Evolutionary conservation across 2,888 invertebrate species (phyloP), one percentile per base, ranked within the genome.

Genomic region (Meandrusa payeni): DNA sequence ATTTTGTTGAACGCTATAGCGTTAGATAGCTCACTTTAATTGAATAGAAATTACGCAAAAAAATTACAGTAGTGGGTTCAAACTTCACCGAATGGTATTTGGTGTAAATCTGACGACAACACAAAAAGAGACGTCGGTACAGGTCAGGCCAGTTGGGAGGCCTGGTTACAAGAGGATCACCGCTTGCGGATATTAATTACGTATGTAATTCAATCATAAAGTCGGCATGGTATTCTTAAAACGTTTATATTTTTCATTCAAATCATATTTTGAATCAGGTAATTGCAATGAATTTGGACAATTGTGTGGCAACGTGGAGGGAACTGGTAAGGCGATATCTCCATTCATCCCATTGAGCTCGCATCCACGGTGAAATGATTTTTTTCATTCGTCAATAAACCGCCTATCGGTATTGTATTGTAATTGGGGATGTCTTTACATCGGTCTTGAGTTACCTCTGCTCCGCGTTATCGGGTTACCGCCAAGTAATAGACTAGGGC

Each of bases 331-430:
- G 57, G 51, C 54, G 76, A 78, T 69, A 69, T 51, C 55, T 45
- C 52, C 64, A 67, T 74, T 69, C 64, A 68, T 55, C 65, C 61
- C 63, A 61, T 63, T 71, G 65, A 69, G 64, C 60, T 63, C 61
- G 64, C 57, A 61, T 60, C 61, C 64, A 61, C 69, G 69, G 75
- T 71, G 69, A 69, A 77, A 73, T 64, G 64, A 65, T 70, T 67
- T 75, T 76, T 75, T 71, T 64, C 60, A 60, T 62, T 69, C 64
- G 70, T 81, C 86, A 87, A 86, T 86, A 86, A 83, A 87, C 86
- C 86, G 86, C 86, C 86, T 81, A 76, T 79, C 65, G 59, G 62
- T 60, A 77, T 86, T 85, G 81, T 86, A 82, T 81, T 80, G 80
- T 83, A 83, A 86, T 86, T 81, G 82, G 76, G 70, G 64, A 67